Evolutionary conservation across 2,113 vertebrate genomes (phyloP).

Genomic region (Leucopternis melanops): DNA sequence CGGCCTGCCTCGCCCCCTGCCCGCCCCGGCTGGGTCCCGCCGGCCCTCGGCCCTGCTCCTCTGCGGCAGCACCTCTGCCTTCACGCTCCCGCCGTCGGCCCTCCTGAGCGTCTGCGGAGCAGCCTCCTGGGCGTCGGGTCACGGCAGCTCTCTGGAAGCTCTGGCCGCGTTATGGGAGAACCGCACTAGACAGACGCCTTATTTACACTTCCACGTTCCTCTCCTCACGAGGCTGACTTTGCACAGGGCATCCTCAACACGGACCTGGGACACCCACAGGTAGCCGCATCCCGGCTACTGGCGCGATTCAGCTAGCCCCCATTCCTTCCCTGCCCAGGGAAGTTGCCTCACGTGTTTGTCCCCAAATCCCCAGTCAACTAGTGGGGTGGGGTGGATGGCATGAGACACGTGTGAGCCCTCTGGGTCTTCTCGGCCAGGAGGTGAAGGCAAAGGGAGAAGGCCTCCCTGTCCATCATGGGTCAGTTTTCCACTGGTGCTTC

Average conservation of each 20-base stretch:
- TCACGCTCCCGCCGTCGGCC: rapidly evolving
- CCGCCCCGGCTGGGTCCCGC: not conserved
- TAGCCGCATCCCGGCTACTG: rapidly evolving
- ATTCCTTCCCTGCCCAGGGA: not conserved
- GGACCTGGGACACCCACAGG: rapidly evolving
- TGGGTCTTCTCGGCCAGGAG: not conserved
- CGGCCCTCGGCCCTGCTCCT: not conserved
- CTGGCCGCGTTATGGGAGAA: no score
- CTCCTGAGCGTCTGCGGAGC: not conserved
- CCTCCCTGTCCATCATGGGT: no score
- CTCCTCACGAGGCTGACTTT: not conserved
- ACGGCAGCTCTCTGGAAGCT: not conserved
- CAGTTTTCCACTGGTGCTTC: not conserved
- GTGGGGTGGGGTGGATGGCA: no score
- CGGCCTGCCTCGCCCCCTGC: not conserved
- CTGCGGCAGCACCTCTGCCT: not conserved
- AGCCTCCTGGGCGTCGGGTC: not conserved
- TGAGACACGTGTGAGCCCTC: rapidly evolving
- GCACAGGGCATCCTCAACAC: not conserved
- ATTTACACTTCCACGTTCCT: not conserved
- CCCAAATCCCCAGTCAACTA: no score
- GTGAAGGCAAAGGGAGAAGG: not conserved
- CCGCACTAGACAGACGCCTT: rapidly evolving
- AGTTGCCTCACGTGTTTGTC: rapidly evolving
- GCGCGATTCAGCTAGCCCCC: no score